Conservation (phyloP, 2,888 invertebrate species). For the Lordiphosa andalusiaca region DNA sequence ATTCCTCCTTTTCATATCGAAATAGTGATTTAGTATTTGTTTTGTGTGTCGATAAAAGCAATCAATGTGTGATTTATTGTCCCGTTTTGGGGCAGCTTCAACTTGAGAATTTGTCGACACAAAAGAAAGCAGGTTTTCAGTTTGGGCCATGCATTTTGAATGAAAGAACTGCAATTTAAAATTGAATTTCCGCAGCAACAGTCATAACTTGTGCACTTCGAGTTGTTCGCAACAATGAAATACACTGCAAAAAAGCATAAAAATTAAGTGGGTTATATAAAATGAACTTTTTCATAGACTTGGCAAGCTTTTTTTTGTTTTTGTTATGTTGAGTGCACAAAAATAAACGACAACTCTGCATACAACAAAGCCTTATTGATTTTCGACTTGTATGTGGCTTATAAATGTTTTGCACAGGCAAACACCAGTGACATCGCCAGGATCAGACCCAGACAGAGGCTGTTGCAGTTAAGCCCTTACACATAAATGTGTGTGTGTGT, state of each 20-base stretch:
- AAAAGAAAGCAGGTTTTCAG: not conserved
- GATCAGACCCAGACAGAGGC: conserved; percentile 17
- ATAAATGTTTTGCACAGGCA: conserved; percentile 26
- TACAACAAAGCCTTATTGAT: conserved; percentile 40
- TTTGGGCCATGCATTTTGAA: conserved; percentile 2
- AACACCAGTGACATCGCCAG: conserved; percentile 13
- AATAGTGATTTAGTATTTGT: conserved; percentile 39
- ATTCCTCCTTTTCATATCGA: conserved; percentile 21
- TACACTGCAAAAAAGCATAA: not conserved
- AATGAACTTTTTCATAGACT: no score
- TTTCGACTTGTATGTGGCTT: conserved; percentile 40
- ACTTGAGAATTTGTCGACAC: conserved; percentile 31
- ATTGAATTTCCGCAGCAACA: not conserved
- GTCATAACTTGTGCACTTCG: no score
- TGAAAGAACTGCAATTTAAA: conserved; percentile 14
- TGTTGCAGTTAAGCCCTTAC: conserved; percentile 26
- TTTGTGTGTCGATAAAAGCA: conserved; percentile 50
- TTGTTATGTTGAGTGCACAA: no score
- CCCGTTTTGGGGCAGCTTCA: conserved; percentile 15
- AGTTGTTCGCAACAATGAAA: conserved; percentile 2
- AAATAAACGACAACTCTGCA: conserved; percentile 5
- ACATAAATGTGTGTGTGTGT: conserved; percentile 8
- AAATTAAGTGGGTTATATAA: no score
- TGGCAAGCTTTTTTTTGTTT: no score
- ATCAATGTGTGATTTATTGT: conserved; percentile 67